Conservation (phyloP, 2,113 vertebrate genomes). For the Pelobates fuscus region DNA sequence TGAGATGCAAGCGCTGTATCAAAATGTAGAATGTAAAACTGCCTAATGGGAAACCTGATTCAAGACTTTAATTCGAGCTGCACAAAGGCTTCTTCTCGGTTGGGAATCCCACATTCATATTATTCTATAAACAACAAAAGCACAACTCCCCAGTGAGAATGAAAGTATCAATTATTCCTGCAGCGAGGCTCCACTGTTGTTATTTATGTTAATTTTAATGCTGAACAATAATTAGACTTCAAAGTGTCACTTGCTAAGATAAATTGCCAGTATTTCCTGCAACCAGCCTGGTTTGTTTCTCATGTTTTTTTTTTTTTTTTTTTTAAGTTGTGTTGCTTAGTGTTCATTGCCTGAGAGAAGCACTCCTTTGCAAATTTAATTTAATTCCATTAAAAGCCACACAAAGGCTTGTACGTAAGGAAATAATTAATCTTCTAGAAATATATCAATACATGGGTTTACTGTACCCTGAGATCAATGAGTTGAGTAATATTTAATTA, state of each 20-base stretch:
- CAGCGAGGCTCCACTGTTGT: conserved; percentile 47
- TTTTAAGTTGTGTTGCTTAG: conserved; percentile 4
- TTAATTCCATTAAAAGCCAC: conserved; percentile 14
- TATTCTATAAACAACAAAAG: conserved; percentile 51
- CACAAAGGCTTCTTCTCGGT: conserved; percentile 35
- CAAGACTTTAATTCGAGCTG: conserved; percentile 33
- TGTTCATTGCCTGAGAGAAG: neutral
- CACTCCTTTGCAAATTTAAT: neutral
- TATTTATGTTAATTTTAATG: conserved; percentile 49
- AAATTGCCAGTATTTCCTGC: conserved; percentile 50
- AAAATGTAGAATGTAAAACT: conserved; percentile 26
- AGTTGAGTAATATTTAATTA: neutral
- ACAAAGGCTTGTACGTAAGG: neutral
- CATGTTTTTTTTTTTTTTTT: neutral
- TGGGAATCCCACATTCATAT: conserved; percentile 22
- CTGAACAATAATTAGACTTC: conserved; percentile 54
- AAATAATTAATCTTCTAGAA: neutral
- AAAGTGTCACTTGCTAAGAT: conserved; percentile 50
- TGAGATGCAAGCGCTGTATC: conserved; percentile 30
- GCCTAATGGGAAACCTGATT: conserved; percentile 31
- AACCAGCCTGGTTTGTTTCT: conserved; percentile 46
- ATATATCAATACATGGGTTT: neutral
- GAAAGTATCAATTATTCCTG: conserved; percentile 50
- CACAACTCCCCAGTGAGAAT: conserved; percentile 6
- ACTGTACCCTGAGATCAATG: neutral